Evolutionary conservation across 2,113 vertebrate species (phyloP).

Genomic region (Corythoichthys intestinalis): DNA sequence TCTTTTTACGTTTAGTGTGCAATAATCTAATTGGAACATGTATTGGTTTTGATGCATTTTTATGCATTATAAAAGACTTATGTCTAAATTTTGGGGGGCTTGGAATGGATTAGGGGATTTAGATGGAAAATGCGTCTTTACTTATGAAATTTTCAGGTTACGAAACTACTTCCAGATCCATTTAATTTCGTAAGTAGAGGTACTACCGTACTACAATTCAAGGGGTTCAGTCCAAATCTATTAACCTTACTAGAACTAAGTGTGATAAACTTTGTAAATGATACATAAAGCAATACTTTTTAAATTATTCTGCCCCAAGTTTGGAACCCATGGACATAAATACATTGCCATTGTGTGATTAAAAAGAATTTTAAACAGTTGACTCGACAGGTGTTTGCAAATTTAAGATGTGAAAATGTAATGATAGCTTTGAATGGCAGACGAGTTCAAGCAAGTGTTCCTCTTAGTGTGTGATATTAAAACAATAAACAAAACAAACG

Average conservation of each 20-base stretch:
- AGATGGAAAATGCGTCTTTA: too few relatives aligned
- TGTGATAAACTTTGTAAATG: not conserved
- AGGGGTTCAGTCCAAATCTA: not conserved
- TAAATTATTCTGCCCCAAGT: not conserved
- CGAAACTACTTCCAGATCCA: too few relatives aligned
- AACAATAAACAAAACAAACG: not conserved
- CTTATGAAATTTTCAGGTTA: too few relatives aligned
- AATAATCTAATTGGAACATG: too few relatives aligned
- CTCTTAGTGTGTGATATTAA: not conserved
- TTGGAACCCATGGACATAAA: not conserved
- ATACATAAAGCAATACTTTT: not conserved
- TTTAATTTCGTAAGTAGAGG: too few relatives aligned
- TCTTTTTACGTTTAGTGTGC: too few relatives aligned
- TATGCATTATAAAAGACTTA: too few relatives aligned
- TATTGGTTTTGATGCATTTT: too few relatives aligned
- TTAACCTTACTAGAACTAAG: not conserved
- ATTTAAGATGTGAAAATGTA: not conserved
- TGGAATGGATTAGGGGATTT: too few relatives aligned
- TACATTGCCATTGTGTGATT: not conserved
- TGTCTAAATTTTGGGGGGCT: too few relatives aligned
- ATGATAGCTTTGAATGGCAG: not conserved
- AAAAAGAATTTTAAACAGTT: not conserved
- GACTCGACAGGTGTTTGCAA: not conserved
- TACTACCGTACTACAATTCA: not conserved
- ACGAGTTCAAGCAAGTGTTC: not conserved